A percentile compares a stretch with the other conserved stretches of the same genome.
Evolutionary conservation across 2,888 invertebrate genomes (phyloP).

Genomic region (Amblyjoppa fuscipennis): DNA sequence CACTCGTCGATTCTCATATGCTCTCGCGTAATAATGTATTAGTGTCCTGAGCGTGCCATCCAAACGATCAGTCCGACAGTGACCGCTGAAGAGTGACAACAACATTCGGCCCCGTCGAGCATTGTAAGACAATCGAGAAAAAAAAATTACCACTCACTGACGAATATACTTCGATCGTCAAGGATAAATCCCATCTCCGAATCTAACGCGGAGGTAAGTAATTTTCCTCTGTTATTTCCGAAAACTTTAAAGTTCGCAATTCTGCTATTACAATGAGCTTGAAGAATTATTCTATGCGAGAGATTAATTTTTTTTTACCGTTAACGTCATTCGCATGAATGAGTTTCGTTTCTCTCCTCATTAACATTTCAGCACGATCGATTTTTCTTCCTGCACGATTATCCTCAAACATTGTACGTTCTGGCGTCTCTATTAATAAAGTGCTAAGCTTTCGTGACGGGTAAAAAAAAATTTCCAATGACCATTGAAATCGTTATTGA

Average conservation of each 20-base stretch:
- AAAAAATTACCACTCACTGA: neutral
- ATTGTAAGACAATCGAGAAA: neutral
- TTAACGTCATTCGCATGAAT: neutral
- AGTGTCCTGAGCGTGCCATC: constrained; percentile 79
- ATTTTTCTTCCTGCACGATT: neutral
- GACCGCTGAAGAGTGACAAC: constrained; percentile 75
- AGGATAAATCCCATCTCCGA: neutral
- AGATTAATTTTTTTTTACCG: neutral
- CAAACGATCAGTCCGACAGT: constrained; percentile 81
- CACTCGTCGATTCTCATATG: constrained; percentile 66
- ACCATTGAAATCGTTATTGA: neutral
- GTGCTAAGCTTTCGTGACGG: neutral
- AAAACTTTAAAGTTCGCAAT: neutral
- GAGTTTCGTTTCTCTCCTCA: neutral
- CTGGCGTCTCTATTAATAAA: neutral
- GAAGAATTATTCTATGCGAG: neutral
- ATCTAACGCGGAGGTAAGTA: neutral
- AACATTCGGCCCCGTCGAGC: constrained; percentile 48
- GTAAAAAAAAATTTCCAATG: neutral
- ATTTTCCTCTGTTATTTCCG: neutral
- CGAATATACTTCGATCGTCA: neutral
- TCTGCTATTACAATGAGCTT: neutral
- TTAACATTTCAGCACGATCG: neutral
- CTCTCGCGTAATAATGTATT: constrained; percentile 57
- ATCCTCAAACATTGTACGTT: neutral